Conservation (phyloP, 2,888 invertebrate genomes). For the Melanostoma scalare region DNA sequence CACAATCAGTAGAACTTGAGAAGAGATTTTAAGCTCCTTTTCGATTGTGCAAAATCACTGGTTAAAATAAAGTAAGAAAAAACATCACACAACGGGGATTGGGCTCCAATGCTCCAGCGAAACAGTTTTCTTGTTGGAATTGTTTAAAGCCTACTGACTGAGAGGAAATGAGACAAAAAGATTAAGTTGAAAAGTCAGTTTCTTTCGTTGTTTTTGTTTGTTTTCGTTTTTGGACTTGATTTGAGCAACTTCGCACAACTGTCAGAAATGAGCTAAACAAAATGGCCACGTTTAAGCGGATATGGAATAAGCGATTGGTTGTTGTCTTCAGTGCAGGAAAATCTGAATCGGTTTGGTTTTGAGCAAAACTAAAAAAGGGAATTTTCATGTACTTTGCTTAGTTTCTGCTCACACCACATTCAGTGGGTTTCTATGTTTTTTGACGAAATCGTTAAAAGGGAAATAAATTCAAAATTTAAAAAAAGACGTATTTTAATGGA, state of each 20-base stretch:
- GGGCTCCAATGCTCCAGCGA: constrained; percentile 14
- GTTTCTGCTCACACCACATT: constrained; percentile 7
- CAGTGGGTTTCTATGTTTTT: not conserved
- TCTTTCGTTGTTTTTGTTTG: constrained; percentile 14
- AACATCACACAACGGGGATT: constrained; percentile 45
- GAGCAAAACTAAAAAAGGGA: constrained; percentile 5
- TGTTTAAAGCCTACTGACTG: constrained; percentile 34
- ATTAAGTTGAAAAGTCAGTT: constrained; percentile 14
- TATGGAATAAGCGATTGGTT: constrained; percentile 7
- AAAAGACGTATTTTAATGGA: too few relatives aligned
- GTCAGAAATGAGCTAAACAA: constrained; percentile 54
- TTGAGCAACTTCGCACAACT: constrained; percentile 17
- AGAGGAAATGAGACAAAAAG: constrained; percentile 60
- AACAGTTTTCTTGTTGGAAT: constrained; percentile 49
- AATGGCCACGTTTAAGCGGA: constrained; percentile 30
- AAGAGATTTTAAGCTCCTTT: constrained; percentile 5
- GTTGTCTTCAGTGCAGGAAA: not conserved
- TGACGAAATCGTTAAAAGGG: not conserved
- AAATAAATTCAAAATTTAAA: too few relatives aligned
- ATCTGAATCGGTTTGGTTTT: constrained; percentile 30
- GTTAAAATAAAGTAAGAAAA: constrained; percentile 32
- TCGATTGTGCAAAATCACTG: constrained; percentile 14
- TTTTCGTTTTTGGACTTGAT: constrained; percentile 22
- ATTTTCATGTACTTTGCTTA: not conserved
- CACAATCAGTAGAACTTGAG: constrained; percentile 14